Base-by-base conservation (phyloP, 2,113 vertebrate genomes). In the Chrysemys picta region DNA sequence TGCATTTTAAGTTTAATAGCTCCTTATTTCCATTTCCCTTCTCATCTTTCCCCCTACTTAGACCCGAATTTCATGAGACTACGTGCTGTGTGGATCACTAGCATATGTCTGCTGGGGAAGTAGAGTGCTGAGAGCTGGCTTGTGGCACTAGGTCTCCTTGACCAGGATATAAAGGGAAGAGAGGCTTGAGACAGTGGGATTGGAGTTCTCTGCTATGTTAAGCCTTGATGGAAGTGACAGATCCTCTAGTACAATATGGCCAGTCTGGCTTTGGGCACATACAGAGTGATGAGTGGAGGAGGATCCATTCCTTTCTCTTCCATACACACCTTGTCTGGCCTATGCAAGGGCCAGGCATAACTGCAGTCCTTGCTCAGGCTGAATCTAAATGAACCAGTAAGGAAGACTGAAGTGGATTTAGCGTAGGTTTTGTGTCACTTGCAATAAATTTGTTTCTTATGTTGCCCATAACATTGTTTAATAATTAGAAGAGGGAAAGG, bases 281-380 rank as follows among this genome's bases (percentile, higher is more conserved):
- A 13, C 31, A 4, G 31, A n/a, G 31, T 29, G 5, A 62, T 29
- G 57, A 5, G 14, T 17, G 2, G 62, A 31, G 62, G 75, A 85
- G n/a, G 16, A 22, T 25, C 3, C 50, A 85, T 85, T 9, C 3
- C 2, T 11, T 38, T 89, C 93, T 87, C 38, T 56, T 10, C 24
- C 6, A 59, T 65, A 65, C 31, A 35, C 62, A 35, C 7, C 31
- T 45, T 6, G 2, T 10, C 5, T 2, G 10, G 85, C 47, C 29
- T 14, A 49, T 5, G 19, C 31, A 88, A 85, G 86, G 2, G 29
- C 81, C 76, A 80, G 54, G 17, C 3, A 87, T 54, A 80, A 35
- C 27, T 59, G 2, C 4, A 35, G 0, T 1, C 1, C 35, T 69
- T 69, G 14, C 31, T 81, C 1, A 4, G 0, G 56, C 9, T 54